Base-by-base conservation (phyloP, 1,140 invertebrate species). In the Brachionus koreanus region DNA sequence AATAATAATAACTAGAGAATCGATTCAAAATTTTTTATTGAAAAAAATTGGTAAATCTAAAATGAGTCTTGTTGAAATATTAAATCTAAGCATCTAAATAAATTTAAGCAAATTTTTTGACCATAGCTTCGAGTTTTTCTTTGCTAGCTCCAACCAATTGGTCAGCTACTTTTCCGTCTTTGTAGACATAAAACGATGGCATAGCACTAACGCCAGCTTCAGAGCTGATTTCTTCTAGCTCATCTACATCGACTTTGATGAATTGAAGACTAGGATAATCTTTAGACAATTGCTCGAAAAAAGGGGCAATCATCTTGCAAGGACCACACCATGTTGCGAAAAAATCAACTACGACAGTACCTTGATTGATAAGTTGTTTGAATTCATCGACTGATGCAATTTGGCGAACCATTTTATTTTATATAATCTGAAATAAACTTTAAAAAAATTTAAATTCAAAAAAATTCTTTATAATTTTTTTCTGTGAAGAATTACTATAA, bases 221-320 rank as follows among this genome's bases (percentile, higher is more conserved):
- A 29, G 79, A 9, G 12, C 23, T 67, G 23, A 82, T 33, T 6
- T 82, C 79, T 57, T 82, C 79, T 23, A 67, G 29, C 19, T 82
- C 79, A 69, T 82, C 79, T 33, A 82, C 79, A 57, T 82, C 79
- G 6, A 82, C 79, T 52, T 82, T 82, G 16, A 82, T 67, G 29
- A 82, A 82, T 69, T 52, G 39, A 29, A 82, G 2, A 12, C 1
- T 6, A 1, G 79, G 5, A 33, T 82, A 82, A n/a, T 39, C 43
- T 69, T 82, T 82, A n/a, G 79, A 65, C 37, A 82, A 52, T 25
- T 82, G 57, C 6, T 82, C 79, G 42, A 67, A 82, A 72, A 67
- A 65, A 3, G 79, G 79, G n/a, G 79, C 57, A 33, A 82, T 82
- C 79, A 67, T 65, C 67, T 82, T 82, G 25, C 79, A 82, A 19